A percentile compares a stretch with the other conserved stretches of the same genome.
Evolutionary conservation across 2,797 vertebrate species (phyloP).

Genomic region (Aulostomus chinensis): DNA sequence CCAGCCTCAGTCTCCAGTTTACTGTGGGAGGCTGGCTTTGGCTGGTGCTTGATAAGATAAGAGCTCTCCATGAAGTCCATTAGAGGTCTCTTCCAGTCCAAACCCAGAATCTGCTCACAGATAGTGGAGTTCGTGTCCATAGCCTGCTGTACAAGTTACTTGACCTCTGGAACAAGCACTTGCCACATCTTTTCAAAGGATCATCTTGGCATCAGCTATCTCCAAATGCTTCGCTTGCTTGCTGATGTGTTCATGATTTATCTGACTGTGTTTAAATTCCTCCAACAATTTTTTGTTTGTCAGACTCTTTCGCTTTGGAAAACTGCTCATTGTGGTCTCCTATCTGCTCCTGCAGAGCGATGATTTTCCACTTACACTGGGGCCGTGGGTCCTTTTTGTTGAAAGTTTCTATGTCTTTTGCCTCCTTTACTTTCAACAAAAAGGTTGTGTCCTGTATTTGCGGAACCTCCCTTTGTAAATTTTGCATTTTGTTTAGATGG

Average conservation of each 20-base stretch:
- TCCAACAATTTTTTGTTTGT: not conserved
- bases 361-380: slow-evolving; percentile 75
- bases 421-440: too few species aligned
- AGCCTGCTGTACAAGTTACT: slow-evolving; percentile 71
- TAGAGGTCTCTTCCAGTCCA: slow-evolving; percentile 76
- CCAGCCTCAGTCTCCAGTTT: slow-evolving; percentile 6
- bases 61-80: slow-evolving; percentile 67
- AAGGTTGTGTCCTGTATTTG: too few species aligned
- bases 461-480: too few species aligned
- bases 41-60: slow-evolving; percentile 58
- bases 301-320: too few species aligned
- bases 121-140: slow-evolving; percentile 80
- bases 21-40: not conserved
- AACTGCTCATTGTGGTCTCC: slow-evolving; percentile 58
- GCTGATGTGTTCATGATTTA: slow-evolving; percentile 76
- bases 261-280: not conserved
- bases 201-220: slow-evolving; percentile 48
- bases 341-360: slow-evolving; percentile 64
- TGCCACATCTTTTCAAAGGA: slow-evolving; percentile 84
- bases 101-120: slow-evolving; percentile 80
- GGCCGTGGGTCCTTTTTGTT: not conserved
- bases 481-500: slow-evolving; percentile 14
- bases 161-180: slow-evolving; percentile 86
- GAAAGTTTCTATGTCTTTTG: too few species aligned
- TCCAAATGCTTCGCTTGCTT: slow-evolving; percentile 79